Conservation (phyloP, 1,140 invertebrate species). For the Anastrepha ludens region DNA sequence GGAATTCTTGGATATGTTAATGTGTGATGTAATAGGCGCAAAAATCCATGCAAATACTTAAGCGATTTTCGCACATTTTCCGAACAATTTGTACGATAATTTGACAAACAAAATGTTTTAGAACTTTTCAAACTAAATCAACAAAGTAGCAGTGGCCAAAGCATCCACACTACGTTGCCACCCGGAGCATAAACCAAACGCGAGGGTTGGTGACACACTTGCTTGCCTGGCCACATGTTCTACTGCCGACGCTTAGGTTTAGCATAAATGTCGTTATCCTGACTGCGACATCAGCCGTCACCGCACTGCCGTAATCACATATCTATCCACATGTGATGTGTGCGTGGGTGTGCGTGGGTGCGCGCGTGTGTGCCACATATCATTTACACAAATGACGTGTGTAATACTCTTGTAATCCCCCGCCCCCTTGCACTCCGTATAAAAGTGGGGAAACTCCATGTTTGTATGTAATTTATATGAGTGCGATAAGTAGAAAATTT, state of each 20-base stretch:
- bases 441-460: background rate
- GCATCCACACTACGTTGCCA: background rate
- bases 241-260: slow-evolving; percentile 6
- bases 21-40: background rate
- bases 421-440: background rate
- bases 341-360: background rate
- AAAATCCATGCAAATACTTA: background rate
- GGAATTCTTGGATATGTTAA: background rate
- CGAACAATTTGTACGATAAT: slow-evolving; percentile 22
- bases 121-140: slow-evolving; percentile 45
- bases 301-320: background rate
- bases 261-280: slow-evolving; percentile 48
- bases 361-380: background rate
- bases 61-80: slow-evolving; percentile 29
- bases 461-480: background rate
- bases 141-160: background rate
- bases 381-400: slow-evolving; percentile 53
- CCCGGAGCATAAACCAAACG: background rate
- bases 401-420: slow-evolving; percentile 43
- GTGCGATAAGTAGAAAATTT: slow-evolving; percentile 36
- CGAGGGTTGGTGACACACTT: slow-evolving; percentile 22
- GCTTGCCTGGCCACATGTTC: background rate
- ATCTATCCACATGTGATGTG: background rate
- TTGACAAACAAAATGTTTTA: slow-evolving; percentile 32
- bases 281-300: background rate